phyloP scores from a whole-genome alignment of 2,797 vertebrate genomes.

The Pangasius sanitwongsei region DNA sequence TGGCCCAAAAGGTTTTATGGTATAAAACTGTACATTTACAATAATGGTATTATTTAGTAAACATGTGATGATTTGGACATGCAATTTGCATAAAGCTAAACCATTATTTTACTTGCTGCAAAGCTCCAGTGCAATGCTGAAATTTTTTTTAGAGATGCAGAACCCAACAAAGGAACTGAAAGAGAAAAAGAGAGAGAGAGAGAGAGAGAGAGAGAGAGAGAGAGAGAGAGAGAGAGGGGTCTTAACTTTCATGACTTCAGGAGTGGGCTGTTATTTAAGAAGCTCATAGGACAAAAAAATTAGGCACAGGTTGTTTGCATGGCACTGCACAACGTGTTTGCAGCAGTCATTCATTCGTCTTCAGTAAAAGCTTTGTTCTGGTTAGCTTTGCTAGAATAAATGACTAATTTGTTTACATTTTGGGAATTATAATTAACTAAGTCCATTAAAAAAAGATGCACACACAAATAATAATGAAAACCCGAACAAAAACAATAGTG shows the following conservation, averaged over 20 bases:
- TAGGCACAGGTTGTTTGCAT: background rate
- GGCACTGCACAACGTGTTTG: background rate
- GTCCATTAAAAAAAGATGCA: background rate
- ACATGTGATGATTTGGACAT: background rate
- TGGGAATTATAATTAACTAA: background rate
- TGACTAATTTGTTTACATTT: background rate
- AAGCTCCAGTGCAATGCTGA: background rate
- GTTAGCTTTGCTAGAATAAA: background rate
- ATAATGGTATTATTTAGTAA: background rate
- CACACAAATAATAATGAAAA: background rate
- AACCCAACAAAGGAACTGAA: background rate
- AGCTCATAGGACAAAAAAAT: background rate
- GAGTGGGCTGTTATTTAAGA: background rate
- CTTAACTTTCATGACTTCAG: background rate
- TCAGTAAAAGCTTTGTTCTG: background rate
- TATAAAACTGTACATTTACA: background rate
- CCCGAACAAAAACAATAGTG: background rate
- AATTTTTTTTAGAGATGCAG: background rate
- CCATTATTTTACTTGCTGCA: background rate
- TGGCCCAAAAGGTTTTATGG: background rate
- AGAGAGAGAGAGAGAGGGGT: background rate
- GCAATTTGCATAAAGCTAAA: background rate
- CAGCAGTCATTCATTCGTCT: background rate
- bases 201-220: background rate
- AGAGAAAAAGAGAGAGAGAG: background rate